These are phyloP conservation scores for Monoplex corrugatus DNA, from an alignment of 2,888 invertebrate species.

Conservation along the genomic window DNA sequence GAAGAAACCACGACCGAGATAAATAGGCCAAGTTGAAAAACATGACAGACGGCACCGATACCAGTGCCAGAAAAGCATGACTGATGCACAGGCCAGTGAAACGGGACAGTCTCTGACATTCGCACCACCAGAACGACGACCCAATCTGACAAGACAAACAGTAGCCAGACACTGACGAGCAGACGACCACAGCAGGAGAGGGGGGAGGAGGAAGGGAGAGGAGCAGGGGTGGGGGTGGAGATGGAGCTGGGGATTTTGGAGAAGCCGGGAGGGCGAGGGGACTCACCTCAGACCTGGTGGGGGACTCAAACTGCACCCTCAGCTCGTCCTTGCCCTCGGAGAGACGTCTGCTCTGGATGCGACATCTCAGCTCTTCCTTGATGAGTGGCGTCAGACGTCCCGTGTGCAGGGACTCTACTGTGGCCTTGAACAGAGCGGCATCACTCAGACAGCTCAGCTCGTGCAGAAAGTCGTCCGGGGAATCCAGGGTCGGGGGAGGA, in stretches of 20 bases:
- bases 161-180: background rate
- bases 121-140: background rate
- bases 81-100: too few species aligned
- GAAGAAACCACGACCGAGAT: background rate
- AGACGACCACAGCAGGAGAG: background rate
- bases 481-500: constrained; percentile 12
- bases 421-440: constrained; percentile 56
- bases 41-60: background rate
- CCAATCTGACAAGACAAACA: background rate
- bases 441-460: constrained; percentile 52
- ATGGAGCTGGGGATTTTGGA: background rate
- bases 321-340: constrained; percentile 65
- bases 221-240: background rate
- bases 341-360: constrained; percentile 63
- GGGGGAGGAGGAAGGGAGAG: background rate
- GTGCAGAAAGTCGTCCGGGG: constrained; percentile 51
- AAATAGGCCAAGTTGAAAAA: background rate
- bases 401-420: constrained; percentile 58
- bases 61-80: too few species aligned
- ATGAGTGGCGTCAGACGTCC: constrained; percentile 64
- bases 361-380: constrained; percentile 65
- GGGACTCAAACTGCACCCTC: constrained; percentile 60
- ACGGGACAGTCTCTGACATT: background rate
- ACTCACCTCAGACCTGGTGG: constrained; percentile 59
- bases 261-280: background rate